Evolutionary conservation across 2,888 invertebrate species (phyloP).

Genomic region (Tricholauxania praeusta): DNA sequence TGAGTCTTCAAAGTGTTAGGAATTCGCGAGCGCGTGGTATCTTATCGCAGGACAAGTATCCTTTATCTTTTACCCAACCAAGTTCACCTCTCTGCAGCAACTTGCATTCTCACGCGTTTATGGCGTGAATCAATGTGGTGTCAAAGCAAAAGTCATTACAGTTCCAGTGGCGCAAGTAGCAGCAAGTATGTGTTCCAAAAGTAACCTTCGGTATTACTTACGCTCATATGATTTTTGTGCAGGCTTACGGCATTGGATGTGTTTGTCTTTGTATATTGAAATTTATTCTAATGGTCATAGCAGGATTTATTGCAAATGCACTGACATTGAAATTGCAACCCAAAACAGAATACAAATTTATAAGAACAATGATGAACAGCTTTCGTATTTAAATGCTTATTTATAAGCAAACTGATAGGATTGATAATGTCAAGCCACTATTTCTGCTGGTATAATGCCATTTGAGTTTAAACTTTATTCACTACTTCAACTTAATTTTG

Average conservation of each 20-base stretch:
- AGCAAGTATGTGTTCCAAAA: constrained; percentile 33
- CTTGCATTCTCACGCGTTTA: constrained; percentile 38
- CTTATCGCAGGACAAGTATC: constrained; percentile 43
- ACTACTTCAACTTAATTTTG: too few species aligned
- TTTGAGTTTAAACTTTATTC: too few species aligned
- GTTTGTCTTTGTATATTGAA: constrained; percentile 21
- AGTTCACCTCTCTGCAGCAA: constrained; percentile 34
- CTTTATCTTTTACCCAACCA: constrained; percentile 26
- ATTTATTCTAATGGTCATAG: constrained; percentile 21
- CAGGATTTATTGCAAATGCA: constrained; percentile 25
- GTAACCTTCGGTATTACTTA: constrained; percentile 9
- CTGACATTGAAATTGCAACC: constrained; percentile 11
- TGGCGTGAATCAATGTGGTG: constrained; percentile 49
- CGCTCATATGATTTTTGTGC: background rate
- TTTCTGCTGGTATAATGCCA: too few species aligned
- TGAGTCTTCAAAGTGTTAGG: constrained; percentile 38
- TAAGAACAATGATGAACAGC: too few species aligned
- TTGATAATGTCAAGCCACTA: too few species aligned
- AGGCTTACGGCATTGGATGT: constrained; percentile 1
- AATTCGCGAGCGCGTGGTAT: constrained; percentile 32
- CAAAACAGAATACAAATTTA: background rate
- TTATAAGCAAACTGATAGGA: too few species aligned
- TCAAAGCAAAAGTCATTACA: constrained; percentile 48
- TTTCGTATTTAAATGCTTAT: too few species aligned
- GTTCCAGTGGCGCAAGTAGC: constrained; percentile 35